Percentiles rank a stretch among this genome's conserved stretches.
Evolutionary conservation across 1,140 invertebrate species (phyloP).

Genomic region (Cataglyphis hispanica): DNA sequence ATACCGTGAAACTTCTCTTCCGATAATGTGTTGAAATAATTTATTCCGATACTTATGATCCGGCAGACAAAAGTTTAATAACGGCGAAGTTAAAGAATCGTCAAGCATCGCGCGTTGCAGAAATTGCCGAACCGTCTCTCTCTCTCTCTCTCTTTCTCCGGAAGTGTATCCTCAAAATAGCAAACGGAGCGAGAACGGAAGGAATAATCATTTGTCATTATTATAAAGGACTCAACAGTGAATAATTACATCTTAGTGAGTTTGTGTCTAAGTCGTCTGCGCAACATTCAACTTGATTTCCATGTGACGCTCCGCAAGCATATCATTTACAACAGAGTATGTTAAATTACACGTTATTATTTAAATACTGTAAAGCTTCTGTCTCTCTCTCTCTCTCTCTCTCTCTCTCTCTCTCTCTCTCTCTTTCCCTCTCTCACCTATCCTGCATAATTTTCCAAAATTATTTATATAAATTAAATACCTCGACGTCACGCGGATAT

Average conservation of each 20-base stretch:
- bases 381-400: too few species aligned
- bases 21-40: conserved; percentile 33
- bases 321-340: conserved; percentile 6
- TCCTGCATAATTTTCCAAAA: not conserved
- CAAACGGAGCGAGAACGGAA: conserved; percentile 22
- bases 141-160: not conserved
- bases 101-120: conserved; percentile 64
- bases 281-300: conserved; percentile 42
- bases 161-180: conserved; percentile 9
- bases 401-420: too few species aligned
- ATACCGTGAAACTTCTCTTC: not conserved
- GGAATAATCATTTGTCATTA: conserved; percentile 79
- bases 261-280: conserved; percentile 51
- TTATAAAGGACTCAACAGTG: conserved; percentile 82
- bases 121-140: not conserved
- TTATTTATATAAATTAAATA: conserved; percentile 30
- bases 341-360: conserved; percentile 26
- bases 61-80: conserved; percentile 63
- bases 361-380: not conserved
- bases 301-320: not conserved
- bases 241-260: conserved; percentile 81
- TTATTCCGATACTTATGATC: conserved; percentile 62
- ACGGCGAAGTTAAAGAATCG: conserved; percentile 79
- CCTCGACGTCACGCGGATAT: not conserved
- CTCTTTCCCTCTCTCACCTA: too few species aligned